phyloP scores from a whole-genome alignment of 2,888 invertebrate species.

The Aethes cnicana region DNA sequence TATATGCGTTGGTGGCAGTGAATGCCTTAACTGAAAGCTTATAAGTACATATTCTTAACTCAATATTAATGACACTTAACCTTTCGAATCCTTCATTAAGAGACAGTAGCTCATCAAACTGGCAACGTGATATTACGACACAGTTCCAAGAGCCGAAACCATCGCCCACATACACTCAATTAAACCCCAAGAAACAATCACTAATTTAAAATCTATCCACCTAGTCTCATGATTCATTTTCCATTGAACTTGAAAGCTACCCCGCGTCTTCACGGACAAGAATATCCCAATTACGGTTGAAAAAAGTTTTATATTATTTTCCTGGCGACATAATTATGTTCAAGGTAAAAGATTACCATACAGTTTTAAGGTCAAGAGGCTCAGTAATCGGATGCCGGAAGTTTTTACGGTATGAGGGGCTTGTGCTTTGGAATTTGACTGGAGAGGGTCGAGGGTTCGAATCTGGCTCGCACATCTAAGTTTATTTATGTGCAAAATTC shows the following conservation, averaged over 20 bases:
- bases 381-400: too few relatives aligned
- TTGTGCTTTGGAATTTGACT: too few relatives aligned
- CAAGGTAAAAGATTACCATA: not conserved
- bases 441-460: too few relatives aligned
- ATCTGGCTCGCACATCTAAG: too few relatives aligned
- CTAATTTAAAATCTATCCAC: not conserved
- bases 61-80: not conserved
- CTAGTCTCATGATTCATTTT: not conserved
- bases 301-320: not conserved
- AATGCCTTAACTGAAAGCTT: too few relatives aligned
- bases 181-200: constrained; percentile 22
- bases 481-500: too few relatives aligned
- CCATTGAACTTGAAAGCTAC: not conserved
- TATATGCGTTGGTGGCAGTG: too few relatives aligned
- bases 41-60: too few relatives aligned
- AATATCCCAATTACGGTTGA: constrained; percentile 3
- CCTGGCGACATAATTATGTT: not conserved
- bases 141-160: constrained; percentile 33
- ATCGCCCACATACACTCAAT: constrained; percentile 38
- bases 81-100: not conserved
- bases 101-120: constrained; percentile 7
- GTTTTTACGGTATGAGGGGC: too few relatives aligned
- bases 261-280: not conserved
- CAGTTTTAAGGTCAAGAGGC: not conserved
- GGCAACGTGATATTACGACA: constrained; percentile 32